phyloP scores from a whole-genome alignment of 2,113 vertebrate species.

The Benitochromis conjunctus region DNA sequence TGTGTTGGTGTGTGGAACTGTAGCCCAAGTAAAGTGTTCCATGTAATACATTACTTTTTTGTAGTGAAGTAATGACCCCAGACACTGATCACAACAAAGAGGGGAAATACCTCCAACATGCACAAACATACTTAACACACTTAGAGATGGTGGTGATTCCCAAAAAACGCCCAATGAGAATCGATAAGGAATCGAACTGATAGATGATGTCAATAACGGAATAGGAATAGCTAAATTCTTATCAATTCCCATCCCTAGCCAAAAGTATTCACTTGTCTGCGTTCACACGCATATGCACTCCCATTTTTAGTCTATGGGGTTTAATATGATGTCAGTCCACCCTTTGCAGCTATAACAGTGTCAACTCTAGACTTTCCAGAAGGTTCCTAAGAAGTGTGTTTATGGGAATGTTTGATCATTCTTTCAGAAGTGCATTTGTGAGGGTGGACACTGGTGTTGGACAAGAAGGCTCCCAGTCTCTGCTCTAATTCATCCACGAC shows the following conservation, averaged over 20 bases:
- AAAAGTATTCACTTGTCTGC: background rate
- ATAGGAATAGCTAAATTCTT: background rate
- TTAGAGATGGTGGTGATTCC: no score
- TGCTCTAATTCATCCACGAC: background rate
- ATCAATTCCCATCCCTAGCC: background rate
- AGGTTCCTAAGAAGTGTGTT: background rate
- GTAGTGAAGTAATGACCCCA: no score
- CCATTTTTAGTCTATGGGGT: background rate
- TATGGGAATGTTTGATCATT: background rate
- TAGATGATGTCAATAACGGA: background rate
- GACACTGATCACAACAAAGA: no score
- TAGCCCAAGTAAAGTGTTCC: no score
- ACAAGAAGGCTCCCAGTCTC: accelerated
- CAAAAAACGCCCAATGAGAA: no score
- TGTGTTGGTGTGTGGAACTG: no score
- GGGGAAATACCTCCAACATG: no score
- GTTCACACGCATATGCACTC: background rate
- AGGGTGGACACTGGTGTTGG: background rate
- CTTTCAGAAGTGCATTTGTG: background rate
- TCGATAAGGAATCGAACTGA: background rate
- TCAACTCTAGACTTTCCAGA: background rate
- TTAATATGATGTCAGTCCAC: background rate
- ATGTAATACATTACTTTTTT: no score
- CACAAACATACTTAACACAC: no score
- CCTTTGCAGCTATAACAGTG: background rate